Evolutionary conservation across 2,888 invertebrate genomes (phyloP).

Genomic region (Drosophila cognata): DNA sequence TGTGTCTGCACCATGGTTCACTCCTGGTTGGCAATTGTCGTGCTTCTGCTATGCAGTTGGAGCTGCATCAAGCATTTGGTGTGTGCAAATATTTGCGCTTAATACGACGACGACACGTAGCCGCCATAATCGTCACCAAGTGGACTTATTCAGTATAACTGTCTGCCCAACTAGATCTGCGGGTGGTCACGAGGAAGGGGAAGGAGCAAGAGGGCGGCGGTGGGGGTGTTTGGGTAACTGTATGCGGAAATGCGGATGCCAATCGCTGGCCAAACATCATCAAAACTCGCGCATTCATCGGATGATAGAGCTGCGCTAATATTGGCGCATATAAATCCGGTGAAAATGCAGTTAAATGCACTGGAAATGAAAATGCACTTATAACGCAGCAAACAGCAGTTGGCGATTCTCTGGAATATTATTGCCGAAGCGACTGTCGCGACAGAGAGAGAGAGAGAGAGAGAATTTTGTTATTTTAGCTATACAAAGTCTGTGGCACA

Average conservation of each 20-base stretch:
- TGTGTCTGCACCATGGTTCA: neutral
- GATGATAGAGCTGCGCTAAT: constrained; percentile 59
- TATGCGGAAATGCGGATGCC: constrained; percentile 29
- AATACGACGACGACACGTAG: constrained; percentile 66
- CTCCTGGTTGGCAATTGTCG: constrained; percentile 37
- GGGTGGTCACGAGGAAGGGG: fast-evolving
- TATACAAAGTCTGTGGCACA: constrained; percentile 80
- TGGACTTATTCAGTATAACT: constrained; percentile 16
- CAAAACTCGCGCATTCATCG: constrained; percentile 59
- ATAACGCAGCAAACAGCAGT: constrained; percentile 36
- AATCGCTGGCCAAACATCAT: constrained; percentile 76
- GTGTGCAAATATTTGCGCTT: constrained; percentile 75
- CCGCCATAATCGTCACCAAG: constrained; percentile 61
- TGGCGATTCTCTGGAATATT: constrained; percentile 50
- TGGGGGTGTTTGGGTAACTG: neutral
- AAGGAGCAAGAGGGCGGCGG: neutral
- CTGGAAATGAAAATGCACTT: constrained; percentile 70
- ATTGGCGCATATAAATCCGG: constrained; percentile 78
- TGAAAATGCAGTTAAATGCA: constrained; percentile 50
- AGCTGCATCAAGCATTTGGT: constrained; percentile 76
- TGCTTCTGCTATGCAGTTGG: constrained; percentile 50
- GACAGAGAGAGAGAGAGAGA: constrained; percentile 13
- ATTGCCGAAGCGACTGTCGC: constrained; percentile 19
- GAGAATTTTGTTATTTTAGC: constrained; percentile 75
- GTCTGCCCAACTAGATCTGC: neutral